phyloP scores from a whole-genome alignment of 2,888 invertebrate species.

The Hydrotaea cyrtoneurina region DNA sequence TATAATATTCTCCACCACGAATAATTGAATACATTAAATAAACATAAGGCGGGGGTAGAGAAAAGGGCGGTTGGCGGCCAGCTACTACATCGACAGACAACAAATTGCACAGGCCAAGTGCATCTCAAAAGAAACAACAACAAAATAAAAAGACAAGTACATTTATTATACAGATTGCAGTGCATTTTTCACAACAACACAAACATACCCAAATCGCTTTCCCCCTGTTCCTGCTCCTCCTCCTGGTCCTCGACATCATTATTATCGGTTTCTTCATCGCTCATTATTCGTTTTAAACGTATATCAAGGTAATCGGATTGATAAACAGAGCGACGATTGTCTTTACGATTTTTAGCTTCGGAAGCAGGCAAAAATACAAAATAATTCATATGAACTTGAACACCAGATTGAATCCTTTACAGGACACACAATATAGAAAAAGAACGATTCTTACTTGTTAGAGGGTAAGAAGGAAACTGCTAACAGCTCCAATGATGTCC shows the following conservation, averaged over 20 bases:
- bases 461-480: slow-evolving; percentile 25
- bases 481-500: background rate
- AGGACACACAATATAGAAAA: background rate
- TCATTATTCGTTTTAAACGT: slow-evolving; percentile 69
- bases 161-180: background rate
- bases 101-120: background rate
- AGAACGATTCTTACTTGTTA: slow-evolving; percentile 54
- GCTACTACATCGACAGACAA: background rate
- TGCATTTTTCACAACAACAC: slow-evolving; percentile 9
- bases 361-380: slow-evolving; percentile 77
- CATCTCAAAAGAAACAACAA: background rate
- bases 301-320: slow-evolving; percentile 75
- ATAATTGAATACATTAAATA: slow-evolving; percentile 20
- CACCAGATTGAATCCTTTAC: background rate
- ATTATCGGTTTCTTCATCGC: slow-evolving; percentile 46
- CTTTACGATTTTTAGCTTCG: slow-evolving; percentile 68
- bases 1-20: background rate
- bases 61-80: background rate
- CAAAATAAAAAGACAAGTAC: no score
- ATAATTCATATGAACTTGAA: slow-evolving; percentile 71
- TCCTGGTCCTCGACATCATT: slow-evolving; percentile 30
- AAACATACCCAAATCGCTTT: slow-evolving; percentile 42
- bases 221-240: background rate
- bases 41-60: background rate
- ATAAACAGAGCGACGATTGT: slow-evolving; percentile 72